Evolutionary conservation across 1,140 invertebrate species (phyloP).

Genomic region (Artemia franciscana): DNA sequence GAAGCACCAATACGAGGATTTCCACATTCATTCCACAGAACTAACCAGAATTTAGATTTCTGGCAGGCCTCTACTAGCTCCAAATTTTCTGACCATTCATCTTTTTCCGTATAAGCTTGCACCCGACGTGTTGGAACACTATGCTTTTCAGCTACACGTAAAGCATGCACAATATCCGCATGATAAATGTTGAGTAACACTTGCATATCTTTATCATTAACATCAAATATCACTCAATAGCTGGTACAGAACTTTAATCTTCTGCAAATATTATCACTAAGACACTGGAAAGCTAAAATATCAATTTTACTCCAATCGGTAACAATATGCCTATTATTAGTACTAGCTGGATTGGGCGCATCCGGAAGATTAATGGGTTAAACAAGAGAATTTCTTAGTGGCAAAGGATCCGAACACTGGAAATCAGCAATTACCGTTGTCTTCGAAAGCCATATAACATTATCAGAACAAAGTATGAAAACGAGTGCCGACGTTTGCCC

Average conservation of each 20-base stretch:
- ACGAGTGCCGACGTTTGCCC: no score
- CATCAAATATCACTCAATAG: no score
- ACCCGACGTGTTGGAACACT: neutral
- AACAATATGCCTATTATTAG: neutral
- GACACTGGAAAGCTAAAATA: neutral
- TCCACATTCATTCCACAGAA: neutral
- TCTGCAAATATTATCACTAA: no score
- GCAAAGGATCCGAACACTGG: no score
- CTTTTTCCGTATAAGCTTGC: neutral
- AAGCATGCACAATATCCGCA: neutral
- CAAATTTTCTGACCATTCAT: neutral
- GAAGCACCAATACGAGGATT: neutral
- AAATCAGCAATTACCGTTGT: no score
- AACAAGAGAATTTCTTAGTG: no score
- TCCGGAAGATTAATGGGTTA: neutral
- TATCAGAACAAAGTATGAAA: no score
- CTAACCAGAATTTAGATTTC: neutral
- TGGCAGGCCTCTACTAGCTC: neutral
- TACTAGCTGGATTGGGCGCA: neutral
- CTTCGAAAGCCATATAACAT: no score
- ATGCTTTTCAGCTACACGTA: neutral
- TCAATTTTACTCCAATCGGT: neutral
- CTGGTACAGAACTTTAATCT: no score
- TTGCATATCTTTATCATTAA: no score
- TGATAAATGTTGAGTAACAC: no score